Conservation (phyloP, 92 coral and sea anemone species). For the Zoanthus solanderi region DNA sequence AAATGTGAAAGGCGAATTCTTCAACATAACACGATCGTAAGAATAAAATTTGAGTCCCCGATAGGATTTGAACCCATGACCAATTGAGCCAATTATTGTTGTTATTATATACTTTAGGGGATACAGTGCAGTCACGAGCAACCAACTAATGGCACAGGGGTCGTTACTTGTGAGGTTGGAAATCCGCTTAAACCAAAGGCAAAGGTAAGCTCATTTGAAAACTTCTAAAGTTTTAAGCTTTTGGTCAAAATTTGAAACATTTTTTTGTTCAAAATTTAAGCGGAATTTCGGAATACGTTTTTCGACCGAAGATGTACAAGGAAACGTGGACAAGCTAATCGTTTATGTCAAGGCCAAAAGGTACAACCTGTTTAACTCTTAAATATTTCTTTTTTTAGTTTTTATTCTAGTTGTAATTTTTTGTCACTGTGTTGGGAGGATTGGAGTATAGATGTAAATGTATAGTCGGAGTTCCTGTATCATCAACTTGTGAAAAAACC, state of each 20-base stretch:
- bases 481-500: not conserved
- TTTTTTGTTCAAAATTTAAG: not conserved
- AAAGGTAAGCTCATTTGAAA: not conserved
- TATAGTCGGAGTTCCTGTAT: not conserved
- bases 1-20: no score
- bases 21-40: no score
- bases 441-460: no score
- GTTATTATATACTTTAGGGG: not conserved
- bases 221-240: not conserved
- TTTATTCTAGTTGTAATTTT: not conserved
- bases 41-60: no score
- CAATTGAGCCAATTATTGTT: no score
- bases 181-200: conserved; percentile 34
- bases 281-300: conserved; percentile 10
- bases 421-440: not conserved
- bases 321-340: not conserved
- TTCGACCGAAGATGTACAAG: conserved; percentile 29
- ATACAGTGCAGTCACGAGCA: conserved; percentile 6
- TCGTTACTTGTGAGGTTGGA: conserved; percentile 28
- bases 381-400: not conserved
- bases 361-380: not conserved
- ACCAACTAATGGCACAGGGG: conserved; percentile 33
- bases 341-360: conserved; percentile 11
- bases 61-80: no score
- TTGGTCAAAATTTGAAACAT: not conserved